These are phyloP conservation scores for Helicoverpa assulta DNA, from an alignment of 2,888 invertebrate genomes.

Conservation along the genomic window DNA sequence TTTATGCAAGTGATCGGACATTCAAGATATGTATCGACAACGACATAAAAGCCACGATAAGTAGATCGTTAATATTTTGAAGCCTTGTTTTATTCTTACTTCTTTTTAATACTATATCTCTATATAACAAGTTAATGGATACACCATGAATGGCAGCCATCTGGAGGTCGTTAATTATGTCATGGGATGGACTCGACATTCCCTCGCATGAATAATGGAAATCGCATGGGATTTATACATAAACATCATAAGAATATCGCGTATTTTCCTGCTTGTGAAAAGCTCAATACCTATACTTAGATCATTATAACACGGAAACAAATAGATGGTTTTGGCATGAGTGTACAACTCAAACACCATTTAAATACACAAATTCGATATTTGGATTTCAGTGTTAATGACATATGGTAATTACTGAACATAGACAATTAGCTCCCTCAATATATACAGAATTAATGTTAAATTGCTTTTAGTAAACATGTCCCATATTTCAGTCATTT, in stretches of 20 bases:
- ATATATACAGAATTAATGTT: constrained; percentile 11
- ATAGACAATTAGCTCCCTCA: constrained; percentile 29
- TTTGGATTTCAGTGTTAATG: constrained; percentile 16
- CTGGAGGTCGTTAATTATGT: constrained; percentile 54
- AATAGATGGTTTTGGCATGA: neutral
- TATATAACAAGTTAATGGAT: constrained; percentile 1
- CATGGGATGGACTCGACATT: constrained; percentile 50
- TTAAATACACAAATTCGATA: constrained; percentile 11
- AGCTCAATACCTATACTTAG: neutral
- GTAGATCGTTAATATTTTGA: too few species aligned
- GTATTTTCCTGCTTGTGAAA: constrained; percentile 1
- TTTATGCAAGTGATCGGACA: too few species aligned
- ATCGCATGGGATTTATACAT: constrained; percentile 38
- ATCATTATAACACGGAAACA: neutral
- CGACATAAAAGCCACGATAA: too few species aligned
- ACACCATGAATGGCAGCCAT: constrained; percentile 16
- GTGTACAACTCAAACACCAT: neutral
- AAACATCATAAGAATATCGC: constrained; percentile 3
- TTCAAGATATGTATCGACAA: too few species aligned
- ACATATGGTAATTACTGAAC: constrained; percentile 27
- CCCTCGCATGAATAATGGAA: constrained; percentile 57
- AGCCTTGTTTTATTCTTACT: too few species aligned
- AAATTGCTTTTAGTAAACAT: constrained; percentile 41
- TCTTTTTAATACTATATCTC: too few species aligned
- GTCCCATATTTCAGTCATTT: constrained; percentile 34